Conservation (phyloP, 2,113 vertebrate genomes). For the Aegithalos caudatus region DNA sequence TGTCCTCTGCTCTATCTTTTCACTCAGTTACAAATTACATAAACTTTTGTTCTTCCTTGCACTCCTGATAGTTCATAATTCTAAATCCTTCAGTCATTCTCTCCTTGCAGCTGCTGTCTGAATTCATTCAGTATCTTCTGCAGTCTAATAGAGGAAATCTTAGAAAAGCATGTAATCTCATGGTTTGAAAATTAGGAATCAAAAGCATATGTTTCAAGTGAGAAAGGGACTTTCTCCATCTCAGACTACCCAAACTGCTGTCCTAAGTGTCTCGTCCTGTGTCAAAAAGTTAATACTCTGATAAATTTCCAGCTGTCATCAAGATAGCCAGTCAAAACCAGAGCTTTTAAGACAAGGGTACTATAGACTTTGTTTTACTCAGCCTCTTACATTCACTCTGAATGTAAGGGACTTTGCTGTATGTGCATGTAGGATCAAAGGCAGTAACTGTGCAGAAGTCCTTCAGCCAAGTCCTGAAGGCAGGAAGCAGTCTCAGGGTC, state of each 20-base stretch:
- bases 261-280: neutral
- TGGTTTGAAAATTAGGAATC: neutral
- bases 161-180: neutral
- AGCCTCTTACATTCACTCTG: neutral
- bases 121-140: neutral
- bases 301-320: neutral
- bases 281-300: neutral
- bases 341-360: neutral
- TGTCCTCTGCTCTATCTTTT: neutral
- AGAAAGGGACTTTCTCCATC: neutral
- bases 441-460: neutral
- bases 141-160: neutral
- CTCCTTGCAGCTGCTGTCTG: neutral
- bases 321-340: neutral
- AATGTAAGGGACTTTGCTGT: neutral
- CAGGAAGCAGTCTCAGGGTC: neutral
- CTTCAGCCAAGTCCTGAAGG: neutral
- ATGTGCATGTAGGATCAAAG: fast-evolving
- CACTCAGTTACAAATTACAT: neutral
- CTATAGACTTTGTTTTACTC: neutral
- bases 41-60: neutral
- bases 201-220: neutral
- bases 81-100: neutral
- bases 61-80: neutral
- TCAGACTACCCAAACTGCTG: neutral